Evolutionary conservation across 64 coral and sea anemone species (phyloP), one percentile per base, ranked within the genome.

Genomic region (Pocillopora verrucosa): DNA sequence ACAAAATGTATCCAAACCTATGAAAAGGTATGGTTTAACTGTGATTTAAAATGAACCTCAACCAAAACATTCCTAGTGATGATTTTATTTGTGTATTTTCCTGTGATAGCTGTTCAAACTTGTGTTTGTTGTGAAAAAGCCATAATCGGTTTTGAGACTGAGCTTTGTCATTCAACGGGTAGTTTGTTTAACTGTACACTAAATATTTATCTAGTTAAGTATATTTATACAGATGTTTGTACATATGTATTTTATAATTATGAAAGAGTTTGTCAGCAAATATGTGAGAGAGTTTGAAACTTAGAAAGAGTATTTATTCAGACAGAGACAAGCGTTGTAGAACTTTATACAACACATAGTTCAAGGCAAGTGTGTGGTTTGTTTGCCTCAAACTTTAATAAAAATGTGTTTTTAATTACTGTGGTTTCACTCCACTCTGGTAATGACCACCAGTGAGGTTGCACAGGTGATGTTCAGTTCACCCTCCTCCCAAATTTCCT

Each of bases 191-290:
- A 51, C 26, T 90, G 80, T 87, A 75, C 87, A 79, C 92, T 87
- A 90, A 80, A 93, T 96, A 96, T 96, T 96, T 96, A 96, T 93
- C 94, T 91, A 90, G 86, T 84, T 84, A 70, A 84, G 92, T 92
- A 96, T 96, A 96, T 96, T 96, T 96, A 96, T 96, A 96, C 92
- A 92, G 92, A 89, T 88, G 89, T 96, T 96, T 96, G 94, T 96
- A 96, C 60, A 96, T 96, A 96, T 93, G 82, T 85, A 96, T 96
- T 96, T 96, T 96, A 93, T 93, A 96, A 93, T 59, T 63, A 96
- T 75, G 82, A 58, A 87, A 87, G 68, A 89, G 92, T 86, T 76
- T 87, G 88, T 76, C 69, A 69, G 88, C 86, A 74, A 90, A 91
- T 83, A 89, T 94, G 82, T 86, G 82, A 91, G 41, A 51, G 73